A percentile compares a stretch with the other conserved stretches of the same genome.
Conservation (phyloP, 2,888 invertebrate genomes). For the Nowickia ferox region DNA sequence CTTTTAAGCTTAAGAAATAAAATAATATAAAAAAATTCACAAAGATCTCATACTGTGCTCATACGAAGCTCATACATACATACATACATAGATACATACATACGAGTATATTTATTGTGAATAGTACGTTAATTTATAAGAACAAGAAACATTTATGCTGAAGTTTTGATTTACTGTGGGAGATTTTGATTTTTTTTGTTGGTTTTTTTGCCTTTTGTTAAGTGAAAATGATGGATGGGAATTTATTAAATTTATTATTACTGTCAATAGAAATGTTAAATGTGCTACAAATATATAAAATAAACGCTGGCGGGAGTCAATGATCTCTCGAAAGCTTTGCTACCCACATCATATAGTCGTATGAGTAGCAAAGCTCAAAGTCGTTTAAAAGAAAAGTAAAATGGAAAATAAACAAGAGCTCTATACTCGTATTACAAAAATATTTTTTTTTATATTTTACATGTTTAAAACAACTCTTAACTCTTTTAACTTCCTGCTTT, state of each 20-base stretch:
- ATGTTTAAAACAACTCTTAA: too few relatives aligned
- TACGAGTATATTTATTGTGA: neutral
- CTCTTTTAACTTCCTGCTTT: too few relatives aligned
- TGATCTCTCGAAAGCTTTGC: too few relatives aligned
- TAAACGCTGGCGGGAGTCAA: neutral
- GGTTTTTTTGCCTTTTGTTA: slow-evolving; percentile 1
- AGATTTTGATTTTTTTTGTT: slow-evolving; percentile 4
- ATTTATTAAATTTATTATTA: slow-evolving; percentile 45
- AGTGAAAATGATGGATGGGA: slow-evolving; percentile 18
- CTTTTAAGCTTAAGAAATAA: slow-evolving; percentile 39
- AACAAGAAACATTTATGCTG: slow-evolving; percentile 6
- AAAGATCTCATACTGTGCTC: slow-evolving; percentile 49
- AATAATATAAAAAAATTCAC: neutral
- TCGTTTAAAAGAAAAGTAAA: too few relatives aligned
- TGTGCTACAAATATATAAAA: slow-evolving; percentile 22
- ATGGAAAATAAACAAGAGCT: too few relatives aligned
- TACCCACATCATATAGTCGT: too few relatives aligned
- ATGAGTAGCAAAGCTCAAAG: too few relatives aligned
- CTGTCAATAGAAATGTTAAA: slow-evolving; percentile 54
- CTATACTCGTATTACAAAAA: too few relatives aligned
- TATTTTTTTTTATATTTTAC: too few relatives aligned
- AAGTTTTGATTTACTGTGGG: slow-evolving; percentile 21
- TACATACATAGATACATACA: too few relatives aligned
- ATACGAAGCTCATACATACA: neutral
- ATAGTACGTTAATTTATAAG: slow-evolving; percentile 19